These are phyloP conservation scores for Aurelia aurita DNA, from an alignment of 30 jellyfish, hydroid and myxozoan species.

Conservation along the genomic window DNA sequence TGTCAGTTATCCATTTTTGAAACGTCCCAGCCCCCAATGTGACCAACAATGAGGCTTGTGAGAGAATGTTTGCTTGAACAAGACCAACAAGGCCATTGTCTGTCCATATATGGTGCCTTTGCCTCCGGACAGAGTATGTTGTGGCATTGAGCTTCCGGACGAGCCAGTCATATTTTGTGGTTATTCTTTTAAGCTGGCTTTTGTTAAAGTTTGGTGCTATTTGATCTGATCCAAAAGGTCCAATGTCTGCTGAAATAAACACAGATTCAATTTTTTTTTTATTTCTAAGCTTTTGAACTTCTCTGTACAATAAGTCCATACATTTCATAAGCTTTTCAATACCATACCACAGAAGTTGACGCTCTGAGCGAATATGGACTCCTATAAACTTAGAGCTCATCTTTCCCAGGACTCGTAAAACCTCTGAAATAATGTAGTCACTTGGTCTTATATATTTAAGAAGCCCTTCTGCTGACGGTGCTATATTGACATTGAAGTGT, in stretches of 20 bases:
- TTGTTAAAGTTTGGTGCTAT: constrained; percentile 52
- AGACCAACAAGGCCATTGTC: constrained; percentile 98
- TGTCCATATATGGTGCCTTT: constrained; percentile 80
- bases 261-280: constrained; percentile 38
- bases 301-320: constrained; percentile 60
- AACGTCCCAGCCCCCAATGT: constrained; percentile 98
- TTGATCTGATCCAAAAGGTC: constrained; percentile 91
- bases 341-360: constrained; percentile 88
- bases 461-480: constrained; percentile 47
- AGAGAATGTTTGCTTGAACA: constrained; percentile 72
- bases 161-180: constrained; percentile 28
- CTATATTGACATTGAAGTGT: constrained; percentile 71
- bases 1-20: constrained; percentile 91
- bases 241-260: constrained; percentile 85
- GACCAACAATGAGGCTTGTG: constrained; percentile 79
- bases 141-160: constrained; percentile 62
- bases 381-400: constrained; percentile 70
- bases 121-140: constrained; percentile 59
- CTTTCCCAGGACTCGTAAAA: constrained; percentile 44
- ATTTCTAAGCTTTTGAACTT: constrained; percentile 28
- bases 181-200: constrained; percentile 15
- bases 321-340: constrained; percentile 74
- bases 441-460: constrained; percentile 72
- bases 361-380: constrained; percentile 92
- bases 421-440: constrained; percentile 71